Evolutionary conservation across 2,888 invertebrate species (phyloP).

Genomic region (Phragmatobia fuliginosa): DNA sequence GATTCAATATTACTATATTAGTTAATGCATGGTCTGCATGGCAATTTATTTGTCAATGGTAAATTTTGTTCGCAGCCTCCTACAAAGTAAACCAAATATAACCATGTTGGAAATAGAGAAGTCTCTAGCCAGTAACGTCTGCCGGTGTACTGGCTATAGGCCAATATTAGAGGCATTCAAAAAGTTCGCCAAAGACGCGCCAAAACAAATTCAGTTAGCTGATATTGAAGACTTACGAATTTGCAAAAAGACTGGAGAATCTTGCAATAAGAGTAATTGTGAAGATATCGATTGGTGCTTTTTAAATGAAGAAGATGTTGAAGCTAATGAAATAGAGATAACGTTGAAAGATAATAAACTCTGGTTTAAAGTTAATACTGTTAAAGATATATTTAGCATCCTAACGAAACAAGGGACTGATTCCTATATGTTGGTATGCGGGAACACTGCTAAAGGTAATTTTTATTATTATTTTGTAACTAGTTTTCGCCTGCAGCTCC

Average conservation of each 20-base stretch:
- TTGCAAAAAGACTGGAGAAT: conserved; percentile 54
- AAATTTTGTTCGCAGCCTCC: conserved; percentile 26
- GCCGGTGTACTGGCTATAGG: conserved; percentile 93
- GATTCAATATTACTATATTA: background rate
- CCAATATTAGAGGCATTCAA: conserved; percentile 93
- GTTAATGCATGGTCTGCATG: background rate
- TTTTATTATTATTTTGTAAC: background rate
- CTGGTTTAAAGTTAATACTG: conserved; percentile 84
- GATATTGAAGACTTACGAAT: conserved; percentile 78
- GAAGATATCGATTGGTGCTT: conserved; percentile 55
- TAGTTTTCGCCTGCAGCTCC: too few species aligned
- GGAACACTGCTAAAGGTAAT: conserved; percentile 92
- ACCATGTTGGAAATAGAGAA: conserved; percentile 88
- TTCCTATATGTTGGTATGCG: conserved; percentile 89
- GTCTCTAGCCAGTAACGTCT: conserved; percentile 91
- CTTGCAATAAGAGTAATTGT: conserved; percentile 68
- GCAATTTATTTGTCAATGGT: background rate
- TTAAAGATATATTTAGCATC: conserved; percentile 82
- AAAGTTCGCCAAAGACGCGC: conserved; percentile 88
- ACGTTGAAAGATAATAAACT: conserved; percentile 55
- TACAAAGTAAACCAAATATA: conserved; percentile 41
- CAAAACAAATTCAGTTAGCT: conserved; percentile 71
- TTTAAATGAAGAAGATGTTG: conserved; percentile 36
- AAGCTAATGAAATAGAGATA: conserved; percentile 59
- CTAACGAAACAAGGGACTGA: conserved; percentile 69